Evolutionary conservation across 1,140 invertebrate genomes (phyloP), one percentile per base, ranked within the genome.

Genomic region (Ctenoplectra terminalis): DNA sequence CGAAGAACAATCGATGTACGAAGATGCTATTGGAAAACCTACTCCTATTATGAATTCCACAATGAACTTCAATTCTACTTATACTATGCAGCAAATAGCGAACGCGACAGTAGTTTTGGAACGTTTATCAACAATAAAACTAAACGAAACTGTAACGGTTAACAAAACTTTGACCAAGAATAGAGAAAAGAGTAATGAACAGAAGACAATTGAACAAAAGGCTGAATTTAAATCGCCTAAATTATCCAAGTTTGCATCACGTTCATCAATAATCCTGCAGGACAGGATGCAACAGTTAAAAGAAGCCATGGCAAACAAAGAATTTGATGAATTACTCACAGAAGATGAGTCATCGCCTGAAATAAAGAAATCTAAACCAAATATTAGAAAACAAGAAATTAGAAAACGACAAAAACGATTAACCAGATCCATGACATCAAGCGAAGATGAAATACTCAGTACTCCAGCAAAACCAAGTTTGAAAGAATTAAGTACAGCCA

Each of bases 261-360:
- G 15, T 43, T 52, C 43, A 2, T 63, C 83, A 15, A 70, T 20
- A 13, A 2, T 17, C 26, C 48, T 83, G 2, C 77, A 81, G 31
- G 63, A 73, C 7, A 88, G 63, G 66, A 46, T 72, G 43, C 60
- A 84, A 8, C 43, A 60, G 0, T 23, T 83, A 20, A 87, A 90
- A 69, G 29, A 78, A 23, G 29, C 60, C 4, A 40, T 76, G 52
- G 50, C 58, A 37, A 75, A 84, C 20, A 69, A 74, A 64, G 34
- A 88, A 11, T 81, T 85, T 46, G 26, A 92, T 64, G 90, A 87
- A 6, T 82, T 94, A 11, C 88, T 94, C 0, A 94, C 93, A 11
- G 93, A 94, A 6, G 93, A 94, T 34, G 92, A 94, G 72, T 93
- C 93, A 6, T 92, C 93, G 0, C 88, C 90, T 0, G 90, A 92